These are phyloP conservation scores for Megastigmus dorsalis DNA, from an alignment of 2,888 invertebrate genomes.

Conservation along the genomic window DNA sequence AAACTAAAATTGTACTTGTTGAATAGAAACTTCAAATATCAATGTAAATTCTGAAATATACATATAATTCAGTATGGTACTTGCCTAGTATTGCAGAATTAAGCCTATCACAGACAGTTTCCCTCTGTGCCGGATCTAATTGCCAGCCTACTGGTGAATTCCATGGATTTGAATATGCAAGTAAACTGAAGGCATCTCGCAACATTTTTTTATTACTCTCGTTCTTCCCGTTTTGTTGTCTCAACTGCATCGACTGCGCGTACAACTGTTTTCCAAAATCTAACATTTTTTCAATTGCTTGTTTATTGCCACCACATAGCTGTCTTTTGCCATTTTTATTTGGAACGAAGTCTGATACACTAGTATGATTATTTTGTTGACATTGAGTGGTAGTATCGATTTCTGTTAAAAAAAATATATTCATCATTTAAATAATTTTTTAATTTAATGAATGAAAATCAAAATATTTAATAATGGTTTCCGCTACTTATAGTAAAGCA, in stretches of 20 bases:
- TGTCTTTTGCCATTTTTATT: constrained; percentile 70
- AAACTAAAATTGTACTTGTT: too few relatives aligned
- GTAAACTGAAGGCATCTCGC: constrained; percentile 97
- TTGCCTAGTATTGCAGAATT: constrained; percentile 98
- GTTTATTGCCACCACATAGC: constrained; percentile 82
- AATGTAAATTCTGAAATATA: too few relatives aligned
- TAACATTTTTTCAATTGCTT: constrained; percentile 93
- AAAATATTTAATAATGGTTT: too few relatives aligned
- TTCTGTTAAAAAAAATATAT: constrained; percentile 70
- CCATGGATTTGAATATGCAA: constrained; percentile 99
- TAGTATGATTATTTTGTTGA: constrained; percentile 55
- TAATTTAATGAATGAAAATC: too few relatives aligned
- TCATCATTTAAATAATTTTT: too few relatives aligned
- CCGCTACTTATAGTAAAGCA: too few relatives aligned
- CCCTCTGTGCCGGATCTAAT: constrained; percentile 94
- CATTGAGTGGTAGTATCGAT: constrained; percentile 73
- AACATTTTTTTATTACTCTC: constrained; percentile 93
- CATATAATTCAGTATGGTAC: too few relatives aligned
- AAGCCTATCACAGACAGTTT: constrained; percentile 95
- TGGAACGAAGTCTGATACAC: neutral
- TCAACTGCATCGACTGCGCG: constrained; percentile 90
- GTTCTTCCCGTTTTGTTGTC: constrained; percentile 87
- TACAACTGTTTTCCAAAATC: constrained; percentile 96
- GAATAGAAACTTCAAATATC: too few relatives aligned
- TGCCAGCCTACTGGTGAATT: constrained; percentile 97